Evolutionary conservation across 2,113 vertebrate species (phyloP).

Genomic region (Pachyramphus minor): DNA sequence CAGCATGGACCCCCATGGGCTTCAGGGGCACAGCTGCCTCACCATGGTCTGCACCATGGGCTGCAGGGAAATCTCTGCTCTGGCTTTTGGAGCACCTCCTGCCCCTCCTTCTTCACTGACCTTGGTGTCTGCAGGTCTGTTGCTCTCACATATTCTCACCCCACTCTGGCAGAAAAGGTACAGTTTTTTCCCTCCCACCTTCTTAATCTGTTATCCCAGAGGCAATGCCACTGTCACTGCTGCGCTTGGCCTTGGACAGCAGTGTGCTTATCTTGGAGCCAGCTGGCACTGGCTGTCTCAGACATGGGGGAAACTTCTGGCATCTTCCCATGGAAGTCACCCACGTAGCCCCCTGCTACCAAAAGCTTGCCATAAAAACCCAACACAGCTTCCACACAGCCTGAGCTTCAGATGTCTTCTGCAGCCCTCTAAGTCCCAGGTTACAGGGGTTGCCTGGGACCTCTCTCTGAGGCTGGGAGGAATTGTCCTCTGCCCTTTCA

Average conservation of each 20-base stretch:
- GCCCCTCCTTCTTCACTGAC: not conserved
- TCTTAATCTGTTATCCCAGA: not conserved
- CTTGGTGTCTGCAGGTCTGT: not conserved
- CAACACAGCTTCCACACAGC: not conserved
- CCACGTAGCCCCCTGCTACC: not conserved
- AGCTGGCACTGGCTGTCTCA: not conserved
- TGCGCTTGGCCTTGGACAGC: not conserved
- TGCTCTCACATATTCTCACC: not conserved
- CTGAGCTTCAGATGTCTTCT: not conserved
- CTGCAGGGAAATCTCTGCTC: not conserved
- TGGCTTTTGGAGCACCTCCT: not conserved
- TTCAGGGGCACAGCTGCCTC: not conserved
- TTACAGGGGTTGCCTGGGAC: not conserved
- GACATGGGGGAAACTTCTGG: not conserved
- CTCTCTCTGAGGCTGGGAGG: not conserved
- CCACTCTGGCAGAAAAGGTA: not conserved
- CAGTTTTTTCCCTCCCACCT: not conserved
- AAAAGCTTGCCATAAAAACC: not conserved
- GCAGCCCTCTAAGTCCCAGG: not conserved
- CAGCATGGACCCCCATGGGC: not conserved
- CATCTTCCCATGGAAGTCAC: not conserved
- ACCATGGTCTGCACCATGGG: not conserved
- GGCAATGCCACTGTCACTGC: not conserved
- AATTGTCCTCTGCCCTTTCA: not conserved
- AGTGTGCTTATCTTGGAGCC: rapidly evolving